These are phyloP conservation scores for Enteromius viviparus DNA, from an alignment of 2,797 vertebrate species.

Conservation along the genomic window DNA sequence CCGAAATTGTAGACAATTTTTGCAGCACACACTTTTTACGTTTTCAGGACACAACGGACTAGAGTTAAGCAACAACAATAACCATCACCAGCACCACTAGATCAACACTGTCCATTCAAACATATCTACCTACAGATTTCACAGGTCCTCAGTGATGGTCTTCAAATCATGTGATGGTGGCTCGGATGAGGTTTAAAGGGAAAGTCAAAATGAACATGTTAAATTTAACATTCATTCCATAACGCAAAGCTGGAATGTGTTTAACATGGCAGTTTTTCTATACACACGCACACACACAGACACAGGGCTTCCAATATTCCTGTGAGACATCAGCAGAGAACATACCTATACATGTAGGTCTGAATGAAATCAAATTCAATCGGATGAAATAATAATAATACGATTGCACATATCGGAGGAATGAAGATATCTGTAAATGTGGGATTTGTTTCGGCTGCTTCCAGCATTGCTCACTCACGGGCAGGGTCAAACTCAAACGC, in stretches of 20 bases:
- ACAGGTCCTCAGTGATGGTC: slow-evolving; percentile 42
- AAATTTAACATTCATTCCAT: slow-evolving; percentile 55
- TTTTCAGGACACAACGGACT: slow-evolving; percentile 51
- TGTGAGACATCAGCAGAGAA: slow-evolving; percentile 39
- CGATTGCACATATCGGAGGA: slow-evolving; percentile 31
- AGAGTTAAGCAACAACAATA: slow-evolving; percentile 54
- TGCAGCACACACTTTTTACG: slow-evolving; percentile 8
- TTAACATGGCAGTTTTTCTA: slow-evolving; percentile 79
- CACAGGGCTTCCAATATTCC: slow-evolving; percentile 47
- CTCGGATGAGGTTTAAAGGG: slow-evolving; percentile 71
- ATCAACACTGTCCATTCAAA: slow-evolving; percentile 59
- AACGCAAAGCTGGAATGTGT: slow-evolving; percentile 76
- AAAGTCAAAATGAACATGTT: slow-evolving; percentile 61
- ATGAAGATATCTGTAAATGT: slow-evolving; percentile 36
- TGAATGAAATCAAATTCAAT: neutral
- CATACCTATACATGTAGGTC: slow-evolving; percentile 10
- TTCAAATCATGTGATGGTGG: slow-evolving; percentile 52
- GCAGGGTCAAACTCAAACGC: slow-evolving; percentile 53
- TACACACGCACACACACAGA: slow-evolving; percentile 57
- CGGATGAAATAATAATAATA: neutral
- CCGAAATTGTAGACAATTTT: slow-evolving; percentile 23
- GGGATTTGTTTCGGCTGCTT: slow-evolving; percentile 32
- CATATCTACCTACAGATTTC: slow-evolving; percentile 47
- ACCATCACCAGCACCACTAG: slow-evolving; percentile 53
- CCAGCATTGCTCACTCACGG: slow-evolving; percentile 65